Conservation (phyloP, 2,113 vertebrate genomes). For the Typhlomys cinereus region DNA sequence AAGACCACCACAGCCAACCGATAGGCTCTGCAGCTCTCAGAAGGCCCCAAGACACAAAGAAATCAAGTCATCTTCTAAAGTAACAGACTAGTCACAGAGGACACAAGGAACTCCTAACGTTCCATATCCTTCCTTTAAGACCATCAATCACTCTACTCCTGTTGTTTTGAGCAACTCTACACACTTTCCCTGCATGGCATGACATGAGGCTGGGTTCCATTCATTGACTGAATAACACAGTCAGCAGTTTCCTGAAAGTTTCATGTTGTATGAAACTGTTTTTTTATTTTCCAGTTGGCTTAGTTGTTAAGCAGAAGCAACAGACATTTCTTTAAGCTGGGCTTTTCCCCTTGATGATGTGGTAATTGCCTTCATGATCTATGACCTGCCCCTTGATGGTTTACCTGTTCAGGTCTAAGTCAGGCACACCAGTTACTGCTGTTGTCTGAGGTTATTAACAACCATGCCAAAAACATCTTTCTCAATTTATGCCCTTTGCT, state of each 20-base stretch:
- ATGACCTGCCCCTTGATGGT: neutral
- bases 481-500: constrained; percentile 1
- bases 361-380: neutral
- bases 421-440: neutral
- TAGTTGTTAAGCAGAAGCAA: neutral
- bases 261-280: neutral
- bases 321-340: neutral
- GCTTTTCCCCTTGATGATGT: neutral
- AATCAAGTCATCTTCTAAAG: neutral
- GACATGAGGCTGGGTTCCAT: neutral
- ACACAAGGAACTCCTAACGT: neutral
- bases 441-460: neutral
- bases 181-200: neutral
- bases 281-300: neutral
- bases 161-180: neutral
- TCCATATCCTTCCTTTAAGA: neutral
- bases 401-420: neutral
- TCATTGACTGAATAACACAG: neutral
- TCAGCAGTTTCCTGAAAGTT: neutral
- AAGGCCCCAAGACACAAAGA: neutral
- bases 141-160: no score
- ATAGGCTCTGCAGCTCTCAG: no score
- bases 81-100: neutral
- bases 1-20: no score
- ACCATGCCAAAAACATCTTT: neutral